Percentiles rank a stretch among this genome's conserved stretches.
Evolutionary conservation across 1,140 invertebrate species (phyloP).

Genomic region (Triops cancriformis): DNA sequence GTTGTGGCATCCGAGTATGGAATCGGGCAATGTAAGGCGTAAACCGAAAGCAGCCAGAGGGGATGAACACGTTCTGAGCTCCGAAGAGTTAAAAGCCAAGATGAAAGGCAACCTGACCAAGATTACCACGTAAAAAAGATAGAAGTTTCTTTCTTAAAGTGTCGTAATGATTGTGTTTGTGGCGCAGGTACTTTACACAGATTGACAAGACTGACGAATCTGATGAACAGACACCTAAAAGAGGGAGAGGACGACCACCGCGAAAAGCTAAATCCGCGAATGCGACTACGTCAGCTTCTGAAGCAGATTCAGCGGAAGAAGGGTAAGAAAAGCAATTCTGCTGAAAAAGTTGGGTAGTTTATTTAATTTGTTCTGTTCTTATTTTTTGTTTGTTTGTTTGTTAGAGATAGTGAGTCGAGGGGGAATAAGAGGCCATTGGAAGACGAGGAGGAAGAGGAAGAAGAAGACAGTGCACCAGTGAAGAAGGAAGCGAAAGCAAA

Average conservation of each 20-base stretch:
- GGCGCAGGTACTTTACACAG: not conserved
- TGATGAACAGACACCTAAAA: not conserved
- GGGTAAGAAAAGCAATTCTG: not conserved
- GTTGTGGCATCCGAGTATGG: not conserved
- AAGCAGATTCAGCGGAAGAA: conserved; percentile 1
- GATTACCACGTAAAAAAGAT: not conserved
- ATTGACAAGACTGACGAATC: not conserved
- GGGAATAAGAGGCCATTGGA: not conserved
- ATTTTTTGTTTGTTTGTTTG: not conserved
- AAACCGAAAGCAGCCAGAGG: not conserved
- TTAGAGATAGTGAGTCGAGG: not conserved
- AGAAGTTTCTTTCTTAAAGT: too few species aligned
- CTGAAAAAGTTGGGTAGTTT: too few species aligned
- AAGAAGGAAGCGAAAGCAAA: not conserved
- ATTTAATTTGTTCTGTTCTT: too few species aligned
- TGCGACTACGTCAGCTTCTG: not conserved
- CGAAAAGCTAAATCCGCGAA: not conserved
- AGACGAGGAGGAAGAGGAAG: not conserved
- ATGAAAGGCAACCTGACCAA: conserved; percentile 4
- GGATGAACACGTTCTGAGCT: not conserved
- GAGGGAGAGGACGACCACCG: conserved; percentile 1
- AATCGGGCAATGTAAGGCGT: not conserved
- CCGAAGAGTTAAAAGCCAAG: not conserved
- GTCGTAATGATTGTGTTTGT: not conserved
- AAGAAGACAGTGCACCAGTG: not conserved